Percentiles rank a stretch among this genome's conserved stretches.
phyloP scores from a whole-genome alignment of 2,888 invertebrate genomes.

The Torymus auratus region DNA sequence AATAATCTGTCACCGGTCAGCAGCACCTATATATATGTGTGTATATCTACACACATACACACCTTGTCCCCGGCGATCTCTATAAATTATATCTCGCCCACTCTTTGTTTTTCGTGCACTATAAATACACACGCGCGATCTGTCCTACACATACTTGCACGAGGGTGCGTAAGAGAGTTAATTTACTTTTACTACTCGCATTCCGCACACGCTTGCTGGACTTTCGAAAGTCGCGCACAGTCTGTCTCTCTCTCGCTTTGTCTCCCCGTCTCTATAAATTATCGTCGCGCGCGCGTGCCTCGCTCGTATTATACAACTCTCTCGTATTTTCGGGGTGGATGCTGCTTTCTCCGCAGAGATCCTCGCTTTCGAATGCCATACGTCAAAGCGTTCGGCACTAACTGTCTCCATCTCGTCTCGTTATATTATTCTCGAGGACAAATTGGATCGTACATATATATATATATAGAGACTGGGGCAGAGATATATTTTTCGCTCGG shows the following conservation, averaged over 20 bases:
- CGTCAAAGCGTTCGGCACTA: no score
- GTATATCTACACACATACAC: no score
- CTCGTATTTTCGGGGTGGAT: no score
- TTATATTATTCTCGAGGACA: slow-evolving; percentile 8
- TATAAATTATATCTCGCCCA: slow-evolving; percentile 22
- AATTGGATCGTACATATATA: not conserved
- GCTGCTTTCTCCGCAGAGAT: no score
- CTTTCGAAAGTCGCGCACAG: slow-evolving; percentile 5
- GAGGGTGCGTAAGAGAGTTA: not conserved
- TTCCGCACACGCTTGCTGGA: not conserved
- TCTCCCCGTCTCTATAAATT: slow-evolving; percentile 14
- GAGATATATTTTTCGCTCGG: no score
- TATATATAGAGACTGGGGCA: no score
- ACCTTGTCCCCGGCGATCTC: slow-evolving; percentile 1
- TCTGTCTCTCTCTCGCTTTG: slow-evolving; percentile 1
- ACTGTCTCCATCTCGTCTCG: not conserved
- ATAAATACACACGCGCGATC: no score
- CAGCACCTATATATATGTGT: no score
- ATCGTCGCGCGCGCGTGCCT: not conserved
- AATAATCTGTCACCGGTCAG: no score
- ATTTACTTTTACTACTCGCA: slow-evolving; percentile 31
- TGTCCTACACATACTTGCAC: not conserved
- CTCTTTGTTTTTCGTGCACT: no score
- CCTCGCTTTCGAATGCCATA: no score
- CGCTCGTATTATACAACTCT: not conserved